Conservation (phyloP, 2,797 vertebrate genomes). For the Pangasius sanitwongsei region DNA sequence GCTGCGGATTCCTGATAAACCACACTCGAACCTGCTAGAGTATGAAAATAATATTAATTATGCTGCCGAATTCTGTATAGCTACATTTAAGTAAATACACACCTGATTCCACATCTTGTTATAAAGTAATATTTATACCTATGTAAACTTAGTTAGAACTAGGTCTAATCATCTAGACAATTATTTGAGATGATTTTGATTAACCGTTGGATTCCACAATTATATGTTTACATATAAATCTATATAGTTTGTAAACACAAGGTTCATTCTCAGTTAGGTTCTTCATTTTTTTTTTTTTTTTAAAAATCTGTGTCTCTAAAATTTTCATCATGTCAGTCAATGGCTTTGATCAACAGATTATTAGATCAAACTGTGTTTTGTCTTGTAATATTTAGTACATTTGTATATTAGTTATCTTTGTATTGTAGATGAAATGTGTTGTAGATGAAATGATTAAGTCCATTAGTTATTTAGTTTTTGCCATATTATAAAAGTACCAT, state of each 20-base stretch:
- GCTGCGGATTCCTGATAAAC: background rate
- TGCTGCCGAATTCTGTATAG: background rate
- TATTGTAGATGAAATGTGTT: background rate
- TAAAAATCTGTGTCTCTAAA: background rate
- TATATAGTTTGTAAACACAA: background rate
- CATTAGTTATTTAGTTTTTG: background rate
- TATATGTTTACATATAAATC: background rate
- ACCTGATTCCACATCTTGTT: background rate
- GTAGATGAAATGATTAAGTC: background rate
- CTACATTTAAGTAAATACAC: background rate
- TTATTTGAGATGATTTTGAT: background rate
- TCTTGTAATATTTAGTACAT: background rate
- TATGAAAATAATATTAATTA: conserved; percentile 1
- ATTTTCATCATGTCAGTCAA: background rate
- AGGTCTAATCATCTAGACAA: background rate
- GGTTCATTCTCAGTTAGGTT: background rate
- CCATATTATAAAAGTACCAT: background rate
- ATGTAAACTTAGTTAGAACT: background rate
- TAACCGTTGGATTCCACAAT: background rate
- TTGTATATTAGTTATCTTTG: background rate
- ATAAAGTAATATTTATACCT: background rate
- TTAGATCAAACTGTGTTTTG: background rate
- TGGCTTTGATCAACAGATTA: background rate
- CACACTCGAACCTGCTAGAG: background rate
- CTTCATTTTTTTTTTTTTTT: background rate